A percentile compares a stretch with the other conserved stretches of the same genome.
Evolutionary conservation across 2,113 vertebrate species (phyloP).

Genomic region (Gymnogyps californianus): DNA sequence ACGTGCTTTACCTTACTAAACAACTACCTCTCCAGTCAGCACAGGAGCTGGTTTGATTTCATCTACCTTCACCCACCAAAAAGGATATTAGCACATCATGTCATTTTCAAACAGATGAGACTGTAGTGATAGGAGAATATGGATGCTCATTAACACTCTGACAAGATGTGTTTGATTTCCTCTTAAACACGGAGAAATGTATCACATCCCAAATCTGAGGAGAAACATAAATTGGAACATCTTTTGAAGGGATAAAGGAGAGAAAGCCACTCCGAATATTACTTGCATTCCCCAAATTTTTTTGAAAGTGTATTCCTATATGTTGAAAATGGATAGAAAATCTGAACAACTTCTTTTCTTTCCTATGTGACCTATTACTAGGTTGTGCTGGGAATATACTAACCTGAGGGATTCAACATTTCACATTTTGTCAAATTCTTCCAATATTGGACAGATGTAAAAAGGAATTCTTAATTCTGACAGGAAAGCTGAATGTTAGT

Average conservation of each 20-base stretch:
- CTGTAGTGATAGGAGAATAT: background rate
- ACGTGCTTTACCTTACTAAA: background rate
- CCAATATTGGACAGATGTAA: background rate
- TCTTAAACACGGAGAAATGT: background rate
- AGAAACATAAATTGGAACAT: background rate
- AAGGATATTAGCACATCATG: constrained; percentile 1
- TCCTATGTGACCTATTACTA: background rate
- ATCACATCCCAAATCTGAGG: background rate
- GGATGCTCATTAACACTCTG: constrained; percentile 7
- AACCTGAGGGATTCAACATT: background rate
- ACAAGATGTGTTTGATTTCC: constrained; percentile 3
- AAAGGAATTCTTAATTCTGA: background rate
- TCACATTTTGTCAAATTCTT: background rate
- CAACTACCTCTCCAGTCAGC: background rate
- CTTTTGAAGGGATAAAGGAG: background rate
- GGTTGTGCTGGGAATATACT: background rate
- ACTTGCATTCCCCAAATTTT: background rate
- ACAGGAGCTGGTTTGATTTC: background rate
- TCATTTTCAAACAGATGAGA: background rate
- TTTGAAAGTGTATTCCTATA: background rate
- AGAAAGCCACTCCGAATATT: background rate
- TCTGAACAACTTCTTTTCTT: background rate
- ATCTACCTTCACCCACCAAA: background rate
- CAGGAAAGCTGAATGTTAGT: background rate
- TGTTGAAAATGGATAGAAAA: background rate